Evolutionary conservation across 1,140 invertebrate genomes (phyloP).

Genomic region (Lamellibrachia luymesi): DNA sequence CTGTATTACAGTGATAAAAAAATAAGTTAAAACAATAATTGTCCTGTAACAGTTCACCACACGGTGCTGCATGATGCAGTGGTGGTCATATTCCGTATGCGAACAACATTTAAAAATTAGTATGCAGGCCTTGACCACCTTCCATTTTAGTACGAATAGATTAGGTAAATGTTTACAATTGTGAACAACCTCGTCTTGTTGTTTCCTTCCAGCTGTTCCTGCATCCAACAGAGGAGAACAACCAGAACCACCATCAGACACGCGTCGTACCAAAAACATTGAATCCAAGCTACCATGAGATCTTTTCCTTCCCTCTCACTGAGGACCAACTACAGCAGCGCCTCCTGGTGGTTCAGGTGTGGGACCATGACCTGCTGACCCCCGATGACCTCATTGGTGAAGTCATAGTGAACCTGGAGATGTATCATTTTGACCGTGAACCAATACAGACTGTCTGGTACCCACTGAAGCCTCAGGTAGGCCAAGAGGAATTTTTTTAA

Average conservation of each 20-base stretch:
- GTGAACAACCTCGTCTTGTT: not conserved
- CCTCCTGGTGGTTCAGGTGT: slow-evolving; percentile 40
- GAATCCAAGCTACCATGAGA: slow-evolving; percentile 45
- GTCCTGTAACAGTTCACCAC: no score
- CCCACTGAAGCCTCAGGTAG: slow-evolving; percentile 4
- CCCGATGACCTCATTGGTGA: slow-evolving; percentile 48
- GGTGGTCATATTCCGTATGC: no score
- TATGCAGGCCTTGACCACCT: no score
- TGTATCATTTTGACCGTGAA: slow-evolving; percentile 34
- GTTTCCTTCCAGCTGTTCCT: slow-evolving; percentile 1
- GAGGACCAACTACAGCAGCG: slow-evolving; percentile 32
- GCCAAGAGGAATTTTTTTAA: not conserved
- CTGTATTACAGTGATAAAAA: no score
- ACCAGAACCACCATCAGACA: slow-evolving; percentile 4
- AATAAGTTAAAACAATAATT: no score
- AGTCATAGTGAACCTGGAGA: slow-evolving; percentile 38
- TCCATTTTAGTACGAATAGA: no score
- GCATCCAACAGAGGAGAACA: not conserved
- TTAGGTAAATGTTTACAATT: no score
- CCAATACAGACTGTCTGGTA: slow-evolving; percentile 7
- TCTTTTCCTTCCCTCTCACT: slow-evolving; percentile 43
- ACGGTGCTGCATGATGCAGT: no score
- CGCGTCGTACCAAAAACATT: slow-evolving; percentile 30
- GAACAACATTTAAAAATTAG: no score
- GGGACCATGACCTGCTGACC: slow-evolving; percentile 41